Evolutionary conservation across 2,113 vertebrate genomes (phyloP).

Genomic region (Daboia siamensis): DNA sequence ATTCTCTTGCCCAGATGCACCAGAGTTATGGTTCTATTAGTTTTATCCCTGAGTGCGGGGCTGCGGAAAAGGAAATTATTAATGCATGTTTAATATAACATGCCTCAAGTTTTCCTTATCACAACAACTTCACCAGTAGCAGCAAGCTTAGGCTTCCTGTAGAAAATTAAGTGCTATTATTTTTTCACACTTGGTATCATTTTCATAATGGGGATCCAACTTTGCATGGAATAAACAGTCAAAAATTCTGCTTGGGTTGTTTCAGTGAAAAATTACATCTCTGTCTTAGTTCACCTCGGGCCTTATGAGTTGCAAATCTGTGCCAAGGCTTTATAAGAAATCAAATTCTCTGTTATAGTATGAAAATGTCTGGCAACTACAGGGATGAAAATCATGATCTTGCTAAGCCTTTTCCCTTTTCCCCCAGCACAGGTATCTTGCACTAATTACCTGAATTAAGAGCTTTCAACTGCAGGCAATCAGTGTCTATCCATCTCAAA

Average conservation of each 20-base stretch:
- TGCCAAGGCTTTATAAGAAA: constrained; percentile 32
- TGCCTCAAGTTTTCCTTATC: constrained; percentile 46
- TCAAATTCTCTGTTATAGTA: constrained; percentile 18
- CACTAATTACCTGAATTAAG: neutral
- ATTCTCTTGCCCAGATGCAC: constrained; percentile 41
- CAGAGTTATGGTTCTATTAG: constrained; percentile 12
- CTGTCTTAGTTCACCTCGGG: constrained; percentile 46
- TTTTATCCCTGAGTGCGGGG: constrained; percentile 16
- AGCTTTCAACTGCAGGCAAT: neutral
- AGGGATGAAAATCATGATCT: neutral
- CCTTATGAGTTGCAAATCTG: constrained; percentile 31
- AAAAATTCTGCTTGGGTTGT: constrained; percentile 38
- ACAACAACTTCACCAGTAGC: constrained; percentile 46
- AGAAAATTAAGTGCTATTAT: constrained; percentile 50
- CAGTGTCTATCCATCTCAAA: neutral
- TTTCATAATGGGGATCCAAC: constrained; percentile 51
- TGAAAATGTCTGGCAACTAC: neutral
- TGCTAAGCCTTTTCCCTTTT: neutral
- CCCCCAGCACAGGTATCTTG: fast-evolving
- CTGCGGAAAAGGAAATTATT: constrained; percentile 44
- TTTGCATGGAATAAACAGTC: constrained; percentile 46
- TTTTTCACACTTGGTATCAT: constrained; percentile 59
- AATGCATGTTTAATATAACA: constrained; percentile 61
- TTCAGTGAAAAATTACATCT: constrained; percentile 42
- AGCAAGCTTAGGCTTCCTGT: constrained; percentile 49